Conservation (phyloP, 2,888 invertebrate genomes). For the Netelia virgata region DNA sequence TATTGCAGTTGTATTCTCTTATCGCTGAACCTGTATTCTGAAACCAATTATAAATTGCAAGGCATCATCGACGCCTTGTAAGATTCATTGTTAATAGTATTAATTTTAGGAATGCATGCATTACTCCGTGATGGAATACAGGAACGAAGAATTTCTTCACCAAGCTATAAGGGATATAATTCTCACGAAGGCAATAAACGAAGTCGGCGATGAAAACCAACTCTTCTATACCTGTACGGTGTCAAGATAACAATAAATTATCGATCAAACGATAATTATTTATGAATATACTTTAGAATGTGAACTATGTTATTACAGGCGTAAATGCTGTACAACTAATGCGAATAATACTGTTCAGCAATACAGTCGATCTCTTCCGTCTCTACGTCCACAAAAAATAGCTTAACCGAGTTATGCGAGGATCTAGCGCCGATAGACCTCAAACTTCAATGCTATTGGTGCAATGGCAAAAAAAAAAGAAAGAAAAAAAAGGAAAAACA, state of each 20-base stretch:
- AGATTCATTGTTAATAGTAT: no score
- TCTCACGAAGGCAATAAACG: background rate
- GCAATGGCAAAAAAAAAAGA: conserved; percentile 20
- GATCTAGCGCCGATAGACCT: background rate
- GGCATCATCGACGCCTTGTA: no score
- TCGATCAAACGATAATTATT: conserved; percentile 8
- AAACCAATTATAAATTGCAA: no score
- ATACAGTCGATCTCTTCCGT: conserved; percentile 29
- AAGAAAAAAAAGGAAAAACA: background rate
- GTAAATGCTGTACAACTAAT: background rate
- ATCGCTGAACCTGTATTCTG: no score
- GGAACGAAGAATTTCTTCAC: background rate
- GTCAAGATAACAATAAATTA: background rate
- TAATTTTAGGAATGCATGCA: no score
- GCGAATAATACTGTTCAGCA: conserved; percentile 17
- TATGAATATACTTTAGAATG: background rate
- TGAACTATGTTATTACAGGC: background rate
- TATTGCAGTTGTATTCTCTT: no score
- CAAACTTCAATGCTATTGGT: conserved; percentile 23
- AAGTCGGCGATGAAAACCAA: no score
- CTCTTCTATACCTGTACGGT: background rate
- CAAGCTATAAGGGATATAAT: background rate
- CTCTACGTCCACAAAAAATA: conserved; percentile 6
- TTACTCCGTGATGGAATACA: background rate
- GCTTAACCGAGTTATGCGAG: conserved; percentile 46